Conservation (phyloP, 2,888 invertebrate species). For the Anticlea derivata region DNA sequence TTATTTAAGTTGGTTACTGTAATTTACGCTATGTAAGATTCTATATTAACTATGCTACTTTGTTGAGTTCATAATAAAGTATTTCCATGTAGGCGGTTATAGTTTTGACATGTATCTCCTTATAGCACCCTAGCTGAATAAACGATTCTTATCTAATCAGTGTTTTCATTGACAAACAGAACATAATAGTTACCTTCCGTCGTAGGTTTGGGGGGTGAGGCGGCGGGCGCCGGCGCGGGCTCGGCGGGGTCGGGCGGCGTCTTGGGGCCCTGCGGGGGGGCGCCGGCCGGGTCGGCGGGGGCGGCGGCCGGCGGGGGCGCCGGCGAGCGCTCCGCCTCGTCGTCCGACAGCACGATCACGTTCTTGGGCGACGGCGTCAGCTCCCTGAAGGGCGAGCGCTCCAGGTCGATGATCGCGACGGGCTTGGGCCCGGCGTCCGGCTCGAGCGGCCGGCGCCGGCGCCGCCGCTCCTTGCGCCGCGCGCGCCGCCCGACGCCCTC, state of each 20-base stretch:
- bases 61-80: too few relatives aligned
- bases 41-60: too few relatives aligned
- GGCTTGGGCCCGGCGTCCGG: slow-evolving; percentile 70
- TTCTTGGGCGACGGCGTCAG: slow-evolving; percentile 91
- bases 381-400: slow-evolving; percentile 93
- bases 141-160: too few relatives aligned
- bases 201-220: slow-evolving; percentile 83
- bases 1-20: too few relatives aligned
- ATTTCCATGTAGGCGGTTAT: too few relatives aligned
- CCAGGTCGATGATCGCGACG: slow-evolving; percentile 93
- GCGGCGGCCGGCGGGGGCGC: slow-evolving; percentile 29
- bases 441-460: slow-evolving; percentile 34
- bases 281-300: slow-evolving; percentile 34
- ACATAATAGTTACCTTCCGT: slow-evolving; percentile 41
- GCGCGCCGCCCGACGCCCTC: slow-evolving; percentile 40
- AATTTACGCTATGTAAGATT: too few relatives aligned
- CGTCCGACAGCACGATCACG: slow-evolving; percentile 93
- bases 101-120: too few relatives aligned
- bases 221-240: slow-evolving; percentile 85
- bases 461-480: slow-evolving; percentile 42
- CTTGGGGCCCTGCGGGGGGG: slow-evolving; percentile 63
- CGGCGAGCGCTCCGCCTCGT: slow-evolving; percentile 85
- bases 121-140: too few relatives aligned
- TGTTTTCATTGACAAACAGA: too few relatives aligned
- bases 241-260: slow-evolving; percentile 86